Evolutionary conservation across 2,797 vertebrate species (phyloP).

Genomic region (Sphaeramia orbicularis): DNA sequence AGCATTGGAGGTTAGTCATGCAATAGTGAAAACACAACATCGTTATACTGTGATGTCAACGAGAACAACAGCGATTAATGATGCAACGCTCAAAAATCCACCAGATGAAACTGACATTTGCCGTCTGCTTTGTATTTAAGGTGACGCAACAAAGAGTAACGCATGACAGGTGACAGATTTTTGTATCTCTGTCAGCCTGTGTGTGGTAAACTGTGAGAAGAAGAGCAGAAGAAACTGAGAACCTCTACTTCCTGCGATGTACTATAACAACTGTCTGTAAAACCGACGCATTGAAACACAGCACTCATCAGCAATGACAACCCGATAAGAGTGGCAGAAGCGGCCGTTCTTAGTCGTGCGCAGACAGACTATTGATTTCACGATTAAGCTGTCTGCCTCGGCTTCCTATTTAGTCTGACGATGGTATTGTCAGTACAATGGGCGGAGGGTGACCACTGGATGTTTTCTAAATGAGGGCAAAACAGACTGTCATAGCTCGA

Average conservation of each 20-base stretch:
- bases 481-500: conserved; percentile 29
- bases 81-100: background rate
- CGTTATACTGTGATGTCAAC: background rate
- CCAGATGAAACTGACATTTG: background rate
- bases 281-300: conserved; percentile 32
- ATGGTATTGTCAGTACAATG: conserved; percentile 51
- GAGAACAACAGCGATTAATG: no score
- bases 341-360: conserved; percentile 50
- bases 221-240: background rate
- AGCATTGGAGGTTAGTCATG: background rate
- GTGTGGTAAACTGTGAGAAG: background rate
- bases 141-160: conserved; percentile 1
- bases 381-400: conserved; percentile 74
- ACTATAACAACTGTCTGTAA: background rate
- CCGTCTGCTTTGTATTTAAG: background rate
- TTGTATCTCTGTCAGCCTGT: background rate
- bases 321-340: conserved; percentile 45
- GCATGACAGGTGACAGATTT: conserved; percentile 8
- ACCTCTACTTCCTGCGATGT: background rate
- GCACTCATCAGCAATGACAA: conserved; percentile 46
- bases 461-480: conserved; percentile 54
- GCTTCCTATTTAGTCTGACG: conserved; percentile 65
- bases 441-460: conserved; percentile 40
- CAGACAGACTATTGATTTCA: conserved; percentile 76
- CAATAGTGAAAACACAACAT: conserved; percentile 2